These are phyloP conservation scores for Elgonia sp. DNA, from an alignment of 2,888 invertebrate species.

Conservation along the genomic window DNA sequence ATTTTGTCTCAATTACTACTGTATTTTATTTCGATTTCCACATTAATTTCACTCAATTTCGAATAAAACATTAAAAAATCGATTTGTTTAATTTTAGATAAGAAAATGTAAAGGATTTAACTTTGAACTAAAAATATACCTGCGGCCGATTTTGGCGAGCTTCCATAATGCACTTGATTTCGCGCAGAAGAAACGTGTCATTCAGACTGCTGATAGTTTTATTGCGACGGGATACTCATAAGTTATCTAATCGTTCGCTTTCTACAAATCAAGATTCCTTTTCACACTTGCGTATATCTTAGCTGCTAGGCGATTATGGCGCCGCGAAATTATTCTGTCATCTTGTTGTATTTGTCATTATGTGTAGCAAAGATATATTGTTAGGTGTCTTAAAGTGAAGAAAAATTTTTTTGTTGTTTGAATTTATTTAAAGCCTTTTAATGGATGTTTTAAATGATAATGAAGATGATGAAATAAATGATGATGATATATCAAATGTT, in stretches of 20 bases:
- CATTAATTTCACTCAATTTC: too few species aligned
- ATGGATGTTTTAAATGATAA: too few species aligned
- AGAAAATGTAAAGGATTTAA: too few species aligned
- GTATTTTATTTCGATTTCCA: too few species aligned
- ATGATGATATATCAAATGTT: too few species aligned
- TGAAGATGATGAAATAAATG: too few species aligned
- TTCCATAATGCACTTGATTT: constrained; percentile 71
- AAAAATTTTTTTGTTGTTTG: background rate
- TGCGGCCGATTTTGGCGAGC: constrained; percentile 60
- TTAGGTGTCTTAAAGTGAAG: too few species aligned
- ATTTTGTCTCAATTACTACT: too few species aligned
- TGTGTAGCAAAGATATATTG: too few species aligned
- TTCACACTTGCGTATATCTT: constrained; percentile 50
- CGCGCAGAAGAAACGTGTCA: constrained; percentile 58
- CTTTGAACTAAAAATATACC: constrained; percentile 42
- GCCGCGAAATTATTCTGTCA: constrained; percentile 60
- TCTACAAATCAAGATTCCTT: constrained; percentile 64
- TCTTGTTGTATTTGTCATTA: constrained; percentile 41
- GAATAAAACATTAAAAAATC: too few species aligned
- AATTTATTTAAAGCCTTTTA: too few species aligned
- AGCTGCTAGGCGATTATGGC: constrained; percentile 25
- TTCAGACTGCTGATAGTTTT: constrained; percentile 62
- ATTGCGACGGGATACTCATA: constrained; percentile 37
- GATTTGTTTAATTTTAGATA: too few species aligned
- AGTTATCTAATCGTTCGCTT: constrained; percentile 56